Conservation (phyloP, 2,888 invertebrate genomes). For the Cylindroiulus punctatus region DNA sequence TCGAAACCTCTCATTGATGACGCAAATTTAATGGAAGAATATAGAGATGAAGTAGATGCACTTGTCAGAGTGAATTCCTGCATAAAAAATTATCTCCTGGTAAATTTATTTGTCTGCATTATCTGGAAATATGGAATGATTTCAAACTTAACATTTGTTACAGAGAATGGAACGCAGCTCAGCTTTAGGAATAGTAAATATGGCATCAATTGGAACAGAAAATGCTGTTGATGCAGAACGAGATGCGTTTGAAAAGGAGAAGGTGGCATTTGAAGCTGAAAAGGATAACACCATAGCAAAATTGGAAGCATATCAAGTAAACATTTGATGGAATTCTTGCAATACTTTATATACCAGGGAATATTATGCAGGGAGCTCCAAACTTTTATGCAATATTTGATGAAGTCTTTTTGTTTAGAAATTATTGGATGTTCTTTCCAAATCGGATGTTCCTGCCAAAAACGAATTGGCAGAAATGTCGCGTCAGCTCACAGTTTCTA, state of each 20-base stretch:
- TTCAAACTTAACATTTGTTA: not conserved
- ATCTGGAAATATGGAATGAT: not conserved
- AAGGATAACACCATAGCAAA: not conserved
- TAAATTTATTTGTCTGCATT: not conserved
- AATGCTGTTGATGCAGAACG: not conserved
- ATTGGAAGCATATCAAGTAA: conserved; percentile 48
- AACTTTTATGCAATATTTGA: not conserved
- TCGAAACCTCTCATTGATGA: not conserved
- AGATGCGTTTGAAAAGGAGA: conserved; percentile 17
- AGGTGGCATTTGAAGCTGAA: conserved; percentile 28
- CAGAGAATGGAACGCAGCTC: not conserved
- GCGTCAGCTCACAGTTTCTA: conserved; percentile 48
- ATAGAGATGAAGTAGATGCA: conserved; percentile 1
- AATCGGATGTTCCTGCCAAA: conserved; percentile 41
- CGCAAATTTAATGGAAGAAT: not conserved
- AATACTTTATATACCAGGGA: not conserved
- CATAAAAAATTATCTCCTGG: not conserved
- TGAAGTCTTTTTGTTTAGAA: conserved; percentile 1
- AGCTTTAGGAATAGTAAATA: not conserved
- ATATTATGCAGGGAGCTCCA: no score
- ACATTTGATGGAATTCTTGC: not conserved
- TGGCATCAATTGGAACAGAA: not conserved
- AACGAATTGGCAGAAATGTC: conserved; percentile 53
- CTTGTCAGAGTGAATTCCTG: conserved; percentile 8
- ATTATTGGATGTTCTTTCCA: conserved; percentile 27